Percentiles rank a stretch among this genome's conserved stretches.
These are phyloP conservation scores for Clytia hemisphaerica DNA, from an alignment of 30 jellyfish, hydroid and myxozoan species.

Conservation along the genomic window DNA sequence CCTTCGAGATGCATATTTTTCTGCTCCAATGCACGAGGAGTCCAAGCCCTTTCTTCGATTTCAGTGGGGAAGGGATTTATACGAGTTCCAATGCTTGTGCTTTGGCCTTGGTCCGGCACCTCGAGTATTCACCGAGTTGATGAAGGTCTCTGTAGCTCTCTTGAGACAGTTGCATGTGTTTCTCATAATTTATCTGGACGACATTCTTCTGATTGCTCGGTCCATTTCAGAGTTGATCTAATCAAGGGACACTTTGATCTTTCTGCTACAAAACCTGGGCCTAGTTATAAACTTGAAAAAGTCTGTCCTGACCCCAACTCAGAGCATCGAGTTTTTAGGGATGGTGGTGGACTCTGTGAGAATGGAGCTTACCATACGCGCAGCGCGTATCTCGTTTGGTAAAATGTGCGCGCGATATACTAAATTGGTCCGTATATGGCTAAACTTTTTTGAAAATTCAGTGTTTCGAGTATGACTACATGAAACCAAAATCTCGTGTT, in stretches of 20 bases:
- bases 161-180: no score
- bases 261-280: no score
- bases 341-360: conserved; percentile 13
- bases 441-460: no score
- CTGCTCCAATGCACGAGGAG: conserved; percentile 4
- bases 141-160: no score
- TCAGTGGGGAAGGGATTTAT: conserved; percentile 9
- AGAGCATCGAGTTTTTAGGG: conserved; percentile 16
- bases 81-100: conserved; percentile 14
- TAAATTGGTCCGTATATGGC: no score
- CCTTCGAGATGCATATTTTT: background rate
- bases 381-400: no score
- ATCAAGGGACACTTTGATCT: conserved; percentile 7
- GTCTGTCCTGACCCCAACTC: conserved; percentile 1
- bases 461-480: no score
- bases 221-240: background rate
- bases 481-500: no score
- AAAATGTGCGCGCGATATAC: no score
- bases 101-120: conserved; percentile 27
- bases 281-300: background rate
- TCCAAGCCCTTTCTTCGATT: conserved; percentile 1
- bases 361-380: background rate
- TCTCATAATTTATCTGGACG: no score
- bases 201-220: no score
- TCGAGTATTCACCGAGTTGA: background rate